phyloP scores from a whole-genome alignment of 2,888 invertebrate genomes.

The Cheilosia variabilis region DNA sequence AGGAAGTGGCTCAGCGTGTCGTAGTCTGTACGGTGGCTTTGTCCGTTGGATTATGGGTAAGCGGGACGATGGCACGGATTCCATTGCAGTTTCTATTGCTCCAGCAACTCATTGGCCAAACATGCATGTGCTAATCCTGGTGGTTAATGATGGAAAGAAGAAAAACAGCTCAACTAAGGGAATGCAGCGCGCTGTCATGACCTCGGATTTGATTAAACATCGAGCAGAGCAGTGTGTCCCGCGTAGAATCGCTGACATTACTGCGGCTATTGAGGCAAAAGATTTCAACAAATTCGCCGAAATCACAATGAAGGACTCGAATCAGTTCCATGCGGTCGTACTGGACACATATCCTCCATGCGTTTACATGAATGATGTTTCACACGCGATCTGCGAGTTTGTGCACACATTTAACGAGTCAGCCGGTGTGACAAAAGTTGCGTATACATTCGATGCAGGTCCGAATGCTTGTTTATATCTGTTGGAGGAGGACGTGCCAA shows the following conservation, averaged over 20 bases:
- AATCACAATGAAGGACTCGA: conserved; percentile 98
- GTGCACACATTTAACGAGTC: conserved; percentile 93
- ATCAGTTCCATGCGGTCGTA: conserved; percentile 97
- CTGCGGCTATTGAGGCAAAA: conserved; percentile 85
- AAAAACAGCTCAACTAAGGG: conserved; percentile 94
- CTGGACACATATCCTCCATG: conserved; percentile 97
- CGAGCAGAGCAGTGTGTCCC: conserved; percentile 91
- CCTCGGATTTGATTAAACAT: conserved; percentile 92
- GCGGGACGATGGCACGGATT: conserved; percentile 88
- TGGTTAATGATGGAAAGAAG: conserved; percentile 93
- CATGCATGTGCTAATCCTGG: conserved; percentile 94
- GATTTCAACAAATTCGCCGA: conserved; percentile 95
- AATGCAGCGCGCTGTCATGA: conserved; percentile 92
- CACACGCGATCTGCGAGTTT: conserved; percentile 90
- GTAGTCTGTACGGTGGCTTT: conserved; percentile 97
- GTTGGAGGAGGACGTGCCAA: conserved; percentile 89
- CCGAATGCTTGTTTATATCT: conserved; percentile 97
- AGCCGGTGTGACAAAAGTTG: conserved; percentile 88
- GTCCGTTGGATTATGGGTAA: conserved; percentile 94
- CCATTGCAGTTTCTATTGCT: conserved; percentile 90
- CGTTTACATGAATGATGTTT: conserved; percentile 95
- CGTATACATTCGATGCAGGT: conserved; percentile 99
- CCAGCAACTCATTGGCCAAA: conserved; percentile 93
- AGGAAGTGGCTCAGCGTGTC: conserved; percentile 98
- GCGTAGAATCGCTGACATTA: conserved; percentile 85